A percentile compares a stretch with the other conserved stretches of the same genome.
phyloP scores from a whole-genome alignment of 1,140 invertebrate species.

The Drosophila nebulosa region DNA sequence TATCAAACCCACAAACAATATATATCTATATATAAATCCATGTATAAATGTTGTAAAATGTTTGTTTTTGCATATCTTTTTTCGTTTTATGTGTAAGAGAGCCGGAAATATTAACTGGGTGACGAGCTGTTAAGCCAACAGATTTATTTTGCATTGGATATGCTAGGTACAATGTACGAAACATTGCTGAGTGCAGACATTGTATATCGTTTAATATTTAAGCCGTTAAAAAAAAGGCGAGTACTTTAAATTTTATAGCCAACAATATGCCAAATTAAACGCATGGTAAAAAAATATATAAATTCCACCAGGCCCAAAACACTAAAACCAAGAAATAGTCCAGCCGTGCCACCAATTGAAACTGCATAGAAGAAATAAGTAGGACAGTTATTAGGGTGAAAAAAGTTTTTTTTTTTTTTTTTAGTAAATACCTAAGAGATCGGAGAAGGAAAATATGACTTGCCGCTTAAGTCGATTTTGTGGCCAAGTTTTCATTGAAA shows the following conservation, averaged over 20 bases:
- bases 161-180: neutral
- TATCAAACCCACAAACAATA: neutral
- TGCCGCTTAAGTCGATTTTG: slow-evolving; percentile 59
- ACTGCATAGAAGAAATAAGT: slow-evolving; percentile 81
- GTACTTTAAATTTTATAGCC: slow-evolving; percentile 55
- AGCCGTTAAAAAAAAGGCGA: too few relatives aligned
- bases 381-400: neutral
- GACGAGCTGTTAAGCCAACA: neutral
- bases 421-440: slow-evolving; percentile 60
- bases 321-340: slow-evolving; percentile 86
- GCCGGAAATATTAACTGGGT: slow-evolving; percentile 1
- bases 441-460: slow-evolving; percentile 75
- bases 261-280: slow-evolving; percentile 83
- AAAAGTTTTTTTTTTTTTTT: neutral
- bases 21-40: neutral
- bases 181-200: neutral
- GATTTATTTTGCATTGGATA: slow-evolving; percentile 1
- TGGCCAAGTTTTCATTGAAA: slow-evolving; percentile 61
- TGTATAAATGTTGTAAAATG: neutral
- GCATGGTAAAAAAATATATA: slow-evolving; percentile 85
- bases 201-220: neutral
- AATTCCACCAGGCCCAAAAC: slow-evolving; percentile 87
- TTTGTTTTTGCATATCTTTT: neutral
- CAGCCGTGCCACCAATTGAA: slow-evolving; percentile 86
- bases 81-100: neutral